Percentiles rank a stretch among this genome's conserved stretches.
Conservation (phyloP, 2,113 vertebrate species). For the Oncorhynchus nerka region DNA sequence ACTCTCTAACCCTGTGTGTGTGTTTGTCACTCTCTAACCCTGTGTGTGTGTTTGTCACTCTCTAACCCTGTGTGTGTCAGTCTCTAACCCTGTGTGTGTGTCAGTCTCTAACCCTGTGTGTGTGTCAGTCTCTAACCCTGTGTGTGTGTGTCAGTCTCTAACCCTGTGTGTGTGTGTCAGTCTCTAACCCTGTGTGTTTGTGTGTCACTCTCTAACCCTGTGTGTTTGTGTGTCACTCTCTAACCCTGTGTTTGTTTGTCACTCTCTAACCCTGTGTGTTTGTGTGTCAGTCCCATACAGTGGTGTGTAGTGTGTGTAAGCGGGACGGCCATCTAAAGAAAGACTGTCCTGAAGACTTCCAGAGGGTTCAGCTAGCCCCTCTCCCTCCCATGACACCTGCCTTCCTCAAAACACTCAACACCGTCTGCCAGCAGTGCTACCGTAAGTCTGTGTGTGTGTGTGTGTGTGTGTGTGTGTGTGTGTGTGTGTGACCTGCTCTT, state of each 20-base stretch:
- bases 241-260: slow-evolving; percentile 3
- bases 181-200: background rate
- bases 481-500: too few relatives aligned
- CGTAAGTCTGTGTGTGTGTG: slow-evolving; percentile 62
- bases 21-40: too few relatives aligned
- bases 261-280: background rate
- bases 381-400: slow-evolving; percentile 80
- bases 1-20: too few relatives aligned
- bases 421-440: slow-evolving; percentile 88
- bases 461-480: too few relatives aligned
- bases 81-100: too few relatives aligned
- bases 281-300: slow-evolving; percentile 76
- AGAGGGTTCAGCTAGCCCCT: slow-evolving; percentile 86
- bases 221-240: background rate
- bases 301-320: slow-evolving; percentile 91
- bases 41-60: too few relatives aligned
- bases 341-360: slow-evolving; percentile 95
- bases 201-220: background rate
- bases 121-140: too few relatives aligned
- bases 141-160: too few relatives aligned
- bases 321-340: slow-evolving; percentile 89
- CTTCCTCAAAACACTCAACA: slow-evolving; percentile 81
- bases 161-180: too few relatives aligned
- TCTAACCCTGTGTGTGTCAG: too few relatives aligned
- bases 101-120: too few relatives aligned